Base-by-base conservation (phyloP, 1,140 invertebrate genomes). In the Kradibia gibbosae region DNA sequence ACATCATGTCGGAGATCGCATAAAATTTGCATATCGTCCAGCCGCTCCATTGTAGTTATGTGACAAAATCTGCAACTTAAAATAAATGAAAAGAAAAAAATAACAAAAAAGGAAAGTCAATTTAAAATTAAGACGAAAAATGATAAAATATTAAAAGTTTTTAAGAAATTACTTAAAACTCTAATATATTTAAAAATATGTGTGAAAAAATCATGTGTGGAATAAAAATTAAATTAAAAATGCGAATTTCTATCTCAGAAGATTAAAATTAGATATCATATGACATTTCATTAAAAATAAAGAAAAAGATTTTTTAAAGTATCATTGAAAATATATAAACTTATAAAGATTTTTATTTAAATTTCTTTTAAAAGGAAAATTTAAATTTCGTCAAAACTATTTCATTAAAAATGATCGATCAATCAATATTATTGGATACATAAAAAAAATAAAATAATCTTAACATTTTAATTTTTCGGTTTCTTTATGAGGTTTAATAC, bases 21-120 rank as follows among this genome's bases (percentile, higher is more conserved):
- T 82, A 74, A 83, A 84, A 85, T 85, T 85, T 84, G 81, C 85
- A 85, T 85, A 84, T 83, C 83, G 85, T 81, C 78, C 78, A 78
- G 77, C 75, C 50, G 34, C 31, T 57, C 4, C 31, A 20, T 20
- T 20, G n/a, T 7, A 20, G 17, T 17, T 77, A 77, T 45, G 60
- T 15, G 60, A 17, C 42, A 65, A 48, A 77, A 48, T 3, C 60
- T 77, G 39, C n/a, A 77, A 48, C 17, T 50, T 34, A 22, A 10
- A 70, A 25, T 31, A 31, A 50, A 71, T 48, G n/a, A 22, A 13
- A 25, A 5, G 39, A 34, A 17, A 76, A 65, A 36, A 50, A 50
- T 45, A 42, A 48, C n/a, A 50, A 31, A 7, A 55, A 78, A 53
- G 48, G 25, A 57, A 34, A 36, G 39, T 25, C n/a, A 45, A 42